Conservation (phyloP, 2,888 invertebrate genomes). For the Branchinecta sandiegonensis region DNA sequence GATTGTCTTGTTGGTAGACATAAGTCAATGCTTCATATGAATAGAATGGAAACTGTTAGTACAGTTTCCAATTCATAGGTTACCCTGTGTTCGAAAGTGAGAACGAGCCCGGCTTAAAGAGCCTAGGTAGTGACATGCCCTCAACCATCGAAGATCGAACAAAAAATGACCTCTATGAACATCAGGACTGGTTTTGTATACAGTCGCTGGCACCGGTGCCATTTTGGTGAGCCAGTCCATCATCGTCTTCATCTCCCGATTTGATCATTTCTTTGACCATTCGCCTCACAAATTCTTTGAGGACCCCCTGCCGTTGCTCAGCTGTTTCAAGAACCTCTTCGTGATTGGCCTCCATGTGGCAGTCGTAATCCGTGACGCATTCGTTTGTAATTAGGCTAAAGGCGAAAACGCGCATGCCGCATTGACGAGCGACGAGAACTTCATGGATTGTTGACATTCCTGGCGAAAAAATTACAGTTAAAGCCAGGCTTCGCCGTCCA, state of each 20-base stretch:
- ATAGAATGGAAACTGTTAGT: too few relatives aligned
- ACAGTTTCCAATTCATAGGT: too few relatives aligned
- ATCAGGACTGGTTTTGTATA: too few relatives aligned
- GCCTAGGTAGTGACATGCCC: too few relatives aligned
- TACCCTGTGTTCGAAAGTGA: too few relatives aligned
- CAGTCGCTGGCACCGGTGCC: too few relatives aligned
- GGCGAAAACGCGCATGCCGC: constrained; percentile 36
- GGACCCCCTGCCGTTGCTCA: constrained; percentile 22
- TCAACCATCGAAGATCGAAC: too few relatives aligned
- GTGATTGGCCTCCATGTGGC: constrained; percentile 31
- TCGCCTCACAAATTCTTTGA: constrained; percentile 23
- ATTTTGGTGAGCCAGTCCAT: too few relatives aligned
- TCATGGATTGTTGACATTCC: constrained; percentile 44
- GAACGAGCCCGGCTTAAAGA: too few relatives aligned
- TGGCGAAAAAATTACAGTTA: constrained; percentile 28
- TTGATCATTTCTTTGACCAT: constrained; percentile 16
- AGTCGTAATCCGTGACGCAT: constrained; percentile 35
- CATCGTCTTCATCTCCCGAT: not conserved
- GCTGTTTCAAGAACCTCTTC: constrained; percentile 34
- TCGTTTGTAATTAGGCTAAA: constrained; percentile 41
- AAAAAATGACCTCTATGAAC: too few relatives aligned
- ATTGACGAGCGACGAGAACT: constrained; percentile 39
- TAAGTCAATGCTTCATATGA: too few relatives aligned
- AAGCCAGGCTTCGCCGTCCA: not conserved
- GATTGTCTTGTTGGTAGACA: too few relatives aligned